Base-by-base conservation (phyloP, 2,888 invertebrate species). In the Nymphalis c-album region DNA sequence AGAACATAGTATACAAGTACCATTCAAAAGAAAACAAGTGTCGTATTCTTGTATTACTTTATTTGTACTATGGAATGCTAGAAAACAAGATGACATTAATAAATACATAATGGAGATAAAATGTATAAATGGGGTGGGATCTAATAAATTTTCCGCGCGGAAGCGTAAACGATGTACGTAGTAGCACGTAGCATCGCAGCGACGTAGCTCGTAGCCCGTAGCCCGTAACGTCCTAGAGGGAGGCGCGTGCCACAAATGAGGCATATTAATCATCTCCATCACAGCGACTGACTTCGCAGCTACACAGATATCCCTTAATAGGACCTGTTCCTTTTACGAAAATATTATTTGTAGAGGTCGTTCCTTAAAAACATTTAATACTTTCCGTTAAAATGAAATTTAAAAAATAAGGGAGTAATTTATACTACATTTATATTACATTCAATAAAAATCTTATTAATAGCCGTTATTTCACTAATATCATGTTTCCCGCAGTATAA, bases 261-360 rank as follows among this genome's bases (percentile, higher is more conserved):
- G 86, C 82, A 84, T 89, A 91, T 91, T 91, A 91, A 91, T 91
- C 91, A 91, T 91, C 84, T 80, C 80, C 88, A 88, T 90, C 87
- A 90, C 82, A 84, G 84, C 85, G 85, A 82, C 86, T 84, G 90
- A 90, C 89, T 89, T 87, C 84, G 86, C 83, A 83, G 85, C 87
- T 87, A 85, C 85, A 85, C 82, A 85, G 89, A 89, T 90, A 88
- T 80, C 80, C 80, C 80, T 82, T 86, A 85, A 85, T 84, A 85
- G 83, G 81, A 77, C 72, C 76, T 81, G 78, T 83, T 80, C 74
- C 76, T 77, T 75, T 74, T 70, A 67, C 70, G 64, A 71, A 77
- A 75, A 79, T 77, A 77, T 78, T 79, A 48, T 69, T 69, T 66
- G 68, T 22, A 51, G 46, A 58, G 40, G 31, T 22, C 46, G 64